Evolutionary conservation across 2,113 vertebrate species (phyloP), one percentile per base, ranked within the genome.

Genomic region (Brachyhypopomus occidentalis): DNA sequence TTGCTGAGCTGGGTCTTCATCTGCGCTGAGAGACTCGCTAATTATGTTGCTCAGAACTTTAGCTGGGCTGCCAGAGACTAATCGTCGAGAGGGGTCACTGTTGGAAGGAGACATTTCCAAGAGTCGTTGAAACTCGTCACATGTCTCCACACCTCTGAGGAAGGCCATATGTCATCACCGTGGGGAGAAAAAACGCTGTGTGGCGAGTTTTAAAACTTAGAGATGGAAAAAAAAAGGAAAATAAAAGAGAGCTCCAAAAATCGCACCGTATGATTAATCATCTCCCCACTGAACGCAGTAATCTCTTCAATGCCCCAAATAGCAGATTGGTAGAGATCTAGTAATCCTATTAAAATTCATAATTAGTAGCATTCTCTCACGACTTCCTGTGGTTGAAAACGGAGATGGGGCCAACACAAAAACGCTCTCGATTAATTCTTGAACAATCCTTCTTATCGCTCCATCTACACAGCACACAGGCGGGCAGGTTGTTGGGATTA

Each of bases 281-380:
- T 87, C 85, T 88, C 83, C 83, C 86, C 80, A 74, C 75, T 88
- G 83, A 81, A 87, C 85, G 41, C 87, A 89, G 90, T 90, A 83
- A 88, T 86, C 86, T 86, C 67, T 83, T 75, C 81, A 84, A 85
- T 81, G 83, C 85, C 83, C 75, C 72, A 77, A 86, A 87, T 82
- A 87, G 86, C 87, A 84, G 86, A 87, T 90, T 86, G 86, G 85
- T 60, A 69, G 80, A 85, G 85, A 89, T 89, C 75, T 84, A 82
- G 75, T 90, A 91, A 91, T 92, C 88, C 87, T 84, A 90, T 92
- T 89, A 89, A 88, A 89, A 87, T 88, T 63, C 83, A 88, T 89
- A 89, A 90, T 92, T 89, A 84, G 85, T 73, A 67, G 63, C 66
- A 72, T 84, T 87, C 86, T 83, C 66, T 83, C 77, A 81, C 66